Percentiles rank a stretch among this genome's conserved stretches.
These are phyloP conservation scores for Myodes glareolus DNA, from an alignment of 2,113 vertebrate species.

Conservation along the genomic window DNA sequence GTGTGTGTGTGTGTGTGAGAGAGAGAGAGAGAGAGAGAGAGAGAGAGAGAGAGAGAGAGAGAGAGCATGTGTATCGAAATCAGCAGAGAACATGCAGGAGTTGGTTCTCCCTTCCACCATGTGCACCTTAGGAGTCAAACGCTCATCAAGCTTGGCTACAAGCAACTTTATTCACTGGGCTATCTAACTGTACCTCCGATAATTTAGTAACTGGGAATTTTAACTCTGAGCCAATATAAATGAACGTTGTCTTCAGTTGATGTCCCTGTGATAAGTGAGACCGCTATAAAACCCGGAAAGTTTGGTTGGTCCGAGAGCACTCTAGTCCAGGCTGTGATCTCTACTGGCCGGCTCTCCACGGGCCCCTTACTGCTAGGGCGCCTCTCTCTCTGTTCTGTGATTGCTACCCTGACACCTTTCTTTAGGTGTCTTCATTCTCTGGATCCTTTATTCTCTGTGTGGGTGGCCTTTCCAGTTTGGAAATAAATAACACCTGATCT, in stretches of 20 bases:
- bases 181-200: neutral
- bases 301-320: neutral
- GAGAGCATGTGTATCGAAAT: neutral
- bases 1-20: neutral
- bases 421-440: neutral
- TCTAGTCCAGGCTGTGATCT: neutral
- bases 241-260: conserved; percentile 38
- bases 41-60: neutral
- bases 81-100: neutral
- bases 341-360: neutral
- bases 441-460: neutral
- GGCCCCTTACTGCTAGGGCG: neutral
- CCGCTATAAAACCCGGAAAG: neutral
- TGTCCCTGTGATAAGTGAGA: neutral
- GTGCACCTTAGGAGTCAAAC: neutral
- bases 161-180: neutral
- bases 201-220: conserved; percentile 17
- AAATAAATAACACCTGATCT: neutral
- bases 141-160: neutral
- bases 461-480: neutral
- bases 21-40: too few relatives aligned
- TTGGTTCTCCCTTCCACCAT: neutral
- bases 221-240: conserved; percentile 27
- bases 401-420: neutral
- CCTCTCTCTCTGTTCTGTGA: neutral